Conservation (phyloP, 2,888 invertebrate species). For the Stegophylla sp. region DNA sequence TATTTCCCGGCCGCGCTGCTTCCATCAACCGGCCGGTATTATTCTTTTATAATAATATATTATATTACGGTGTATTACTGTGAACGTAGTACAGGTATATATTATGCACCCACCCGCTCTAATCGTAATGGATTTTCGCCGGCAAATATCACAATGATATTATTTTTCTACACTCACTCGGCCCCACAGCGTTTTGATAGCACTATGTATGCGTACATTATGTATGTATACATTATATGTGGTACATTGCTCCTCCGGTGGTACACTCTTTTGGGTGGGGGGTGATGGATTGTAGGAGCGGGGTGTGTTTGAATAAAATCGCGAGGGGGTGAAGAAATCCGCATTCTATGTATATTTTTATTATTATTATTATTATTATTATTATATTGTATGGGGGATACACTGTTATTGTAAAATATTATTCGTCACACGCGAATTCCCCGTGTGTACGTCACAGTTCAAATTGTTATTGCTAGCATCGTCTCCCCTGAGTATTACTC, state of each 20-base stretch:
- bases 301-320: constrained; percentile 43
- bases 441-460: constrained; percentile 20
- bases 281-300: too few relatives aligned
- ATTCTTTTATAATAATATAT: too few relatives aligned
- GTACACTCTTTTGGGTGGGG: too few relatives aligned
- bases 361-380: neutral
- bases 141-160: neutral
- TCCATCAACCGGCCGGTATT: too few relatives aligned
- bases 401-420: constrained; percentile 21
- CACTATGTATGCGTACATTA: neutral
- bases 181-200: too few relatives aligned
- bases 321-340: constrained; percentile 11
- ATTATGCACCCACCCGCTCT: neutral
- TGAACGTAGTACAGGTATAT: neutral
- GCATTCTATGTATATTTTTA: constrained; percentile 3
- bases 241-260: neutral
- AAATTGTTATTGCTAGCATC: too few relatives aligned
- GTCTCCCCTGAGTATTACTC: too few relatives aligned
- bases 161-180: too few relatives aligned
- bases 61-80: neutral
- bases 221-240: too few relatives aligned
- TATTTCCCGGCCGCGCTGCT: neutral
- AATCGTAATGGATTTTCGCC: constrained; percentile 29
- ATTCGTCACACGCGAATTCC: neutral
- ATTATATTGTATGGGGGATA: too few relatives aligned